phyloP scores from a whole-genome alignment of 1,140 invertebrate species.

The Drosophila sulfurigaster region DNA sequence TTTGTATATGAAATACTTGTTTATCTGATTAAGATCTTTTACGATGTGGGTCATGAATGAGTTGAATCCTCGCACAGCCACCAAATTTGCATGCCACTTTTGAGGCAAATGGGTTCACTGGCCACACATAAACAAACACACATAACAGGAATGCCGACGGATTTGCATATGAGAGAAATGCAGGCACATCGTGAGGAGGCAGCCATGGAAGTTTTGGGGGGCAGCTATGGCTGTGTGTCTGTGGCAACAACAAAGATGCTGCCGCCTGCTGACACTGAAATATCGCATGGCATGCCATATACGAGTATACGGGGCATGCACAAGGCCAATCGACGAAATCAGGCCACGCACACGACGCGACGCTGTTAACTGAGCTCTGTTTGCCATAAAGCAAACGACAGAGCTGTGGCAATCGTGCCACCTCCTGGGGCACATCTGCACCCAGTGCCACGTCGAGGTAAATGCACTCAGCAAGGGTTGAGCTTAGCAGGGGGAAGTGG shows the following conservation, averaged over 20 bases:
- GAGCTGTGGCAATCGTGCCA: background rate
- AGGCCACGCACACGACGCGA: slow-evolving; percentile 75
- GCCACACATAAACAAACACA: background rate
- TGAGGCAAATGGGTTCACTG: slow-evolving; percentile 9
- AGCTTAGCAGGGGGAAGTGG: background rate
- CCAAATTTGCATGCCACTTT: slow-evolving; percentile 18
- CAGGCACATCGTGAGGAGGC: slow-evolving; percentile 4
- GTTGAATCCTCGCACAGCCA: slow-evolving; percentile 3
- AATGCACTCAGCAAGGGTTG: slow-evolving; percentile 57
- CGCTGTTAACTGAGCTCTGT: slow-evolving; percentile 37
- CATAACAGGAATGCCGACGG: slow-evolving; percentile 7
- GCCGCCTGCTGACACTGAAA: slow-evolving; percentile 75
- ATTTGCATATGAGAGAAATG: slow-evolving; percentile 33
- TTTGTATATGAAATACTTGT: no score
- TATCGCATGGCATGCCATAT: slow-evolving; percentile 19
- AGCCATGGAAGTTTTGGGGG: background rate
- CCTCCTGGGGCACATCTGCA: background rate
- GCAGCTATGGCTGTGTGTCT: background rate
- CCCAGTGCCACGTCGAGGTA: slow-evolving; percentile 53
- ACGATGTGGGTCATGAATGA: slow-evolving; percentile 25
- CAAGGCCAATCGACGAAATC: slow-evolving; percentile 77
- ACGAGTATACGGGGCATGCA: slow-evolving; percentile 44
- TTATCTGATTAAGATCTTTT: background rate
- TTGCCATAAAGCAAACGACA: slow-evolving; percentile 42
- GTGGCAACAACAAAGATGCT: slow-evolving; percentile 67